Evolutionary conservation across 2,113 vertebrate species (phyloP).

Genomic region (Ailuropoda melanoleuca): DNA sequence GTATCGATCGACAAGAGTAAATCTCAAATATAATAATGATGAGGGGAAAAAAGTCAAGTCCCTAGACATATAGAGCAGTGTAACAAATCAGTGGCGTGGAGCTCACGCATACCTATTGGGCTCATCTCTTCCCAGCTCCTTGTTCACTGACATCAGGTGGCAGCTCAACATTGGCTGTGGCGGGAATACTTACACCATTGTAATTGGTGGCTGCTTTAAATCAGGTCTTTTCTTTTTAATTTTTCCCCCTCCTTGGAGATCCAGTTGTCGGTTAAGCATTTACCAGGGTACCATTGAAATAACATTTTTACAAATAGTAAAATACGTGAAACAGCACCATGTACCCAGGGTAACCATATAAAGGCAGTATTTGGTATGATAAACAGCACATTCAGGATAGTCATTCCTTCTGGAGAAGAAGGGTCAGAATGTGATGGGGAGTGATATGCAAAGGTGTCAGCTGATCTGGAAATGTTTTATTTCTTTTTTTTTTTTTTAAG

Average conservation of each 20-base stretch:
- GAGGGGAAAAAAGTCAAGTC: not conserved
- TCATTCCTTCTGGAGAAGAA: not conserved
- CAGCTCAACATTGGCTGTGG: not conserved
- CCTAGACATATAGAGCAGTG: not conserved
- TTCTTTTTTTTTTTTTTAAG: no score
- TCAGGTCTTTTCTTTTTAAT: not conserved
- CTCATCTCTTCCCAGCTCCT: not conserved
- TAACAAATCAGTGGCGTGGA: not conserved
- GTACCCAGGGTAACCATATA: not conserved
- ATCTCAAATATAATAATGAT: constrained; percentile 27
- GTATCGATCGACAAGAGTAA: not conserved
- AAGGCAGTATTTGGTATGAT: not conserved
- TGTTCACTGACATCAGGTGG: not conserved
- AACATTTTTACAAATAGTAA: constrained; percentile 8
- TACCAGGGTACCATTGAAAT: not conserved
- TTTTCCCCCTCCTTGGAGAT: not conserved
- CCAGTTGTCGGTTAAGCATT: not conserved
- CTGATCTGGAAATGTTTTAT: not conserved
- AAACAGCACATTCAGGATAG: not conserved
- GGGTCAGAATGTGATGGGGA: not conserved
- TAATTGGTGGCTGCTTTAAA: constrained; percentile 7
- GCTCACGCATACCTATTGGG: not conserved
- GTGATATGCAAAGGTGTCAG: not conserved
- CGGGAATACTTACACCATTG: not conserved
- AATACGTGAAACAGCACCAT: constrained; percentile 13